These are phyloP conservation scores for Cataglyphis livida DNA, from an alignment of 2,888 invertebrate species.

Conservation along the genomic window DNA sequence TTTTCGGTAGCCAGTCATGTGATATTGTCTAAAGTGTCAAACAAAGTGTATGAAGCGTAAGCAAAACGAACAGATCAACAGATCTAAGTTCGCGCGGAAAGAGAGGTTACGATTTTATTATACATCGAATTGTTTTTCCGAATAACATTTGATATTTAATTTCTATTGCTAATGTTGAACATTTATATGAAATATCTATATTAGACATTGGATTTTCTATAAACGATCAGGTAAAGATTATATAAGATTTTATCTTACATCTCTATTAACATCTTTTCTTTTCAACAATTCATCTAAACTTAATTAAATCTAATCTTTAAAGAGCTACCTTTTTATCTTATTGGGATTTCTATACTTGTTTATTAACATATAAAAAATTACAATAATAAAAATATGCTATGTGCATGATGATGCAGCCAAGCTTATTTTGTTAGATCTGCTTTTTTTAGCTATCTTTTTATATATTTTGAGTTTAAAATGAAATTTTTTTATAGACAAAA, in stretches of 20 bases:
- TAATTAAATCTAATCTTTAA: neutral
- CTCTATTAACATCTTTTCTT: neutral
- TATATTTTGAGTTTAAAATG: neutral
- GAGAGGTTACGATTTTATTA: neutral
- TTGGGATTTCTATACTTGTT: neutral
- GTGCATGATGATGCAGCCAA: neutral
- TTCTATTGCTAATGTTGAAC: neutral
- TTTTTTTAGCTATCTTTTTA: neutral
- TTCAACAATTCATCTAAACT: neutral
- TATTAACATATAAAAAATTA: neutral
- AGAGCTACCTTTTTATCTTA: neutral
- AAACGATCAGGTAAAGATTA: neutral
- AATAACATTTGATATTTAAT: neutral
- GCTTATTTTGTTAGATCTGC: neutral
- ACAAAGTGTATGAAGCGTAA: too few relatives aligned
- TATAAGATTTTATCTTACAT: neutral
- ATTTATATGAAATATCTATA: neutral
- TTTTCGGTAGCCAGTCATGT: too few relatives aligned
- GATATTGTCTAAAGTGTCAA: too few relatives aligned
- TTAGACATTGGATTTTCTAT: conserved; percentile 2
- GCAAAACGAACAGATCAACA: too few relatives aligned
- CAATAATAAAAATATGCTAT: neutral
- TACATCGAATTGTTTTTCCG: neutral
- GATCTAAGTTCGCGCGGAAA: neutral
- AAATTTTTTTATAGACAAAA: neutral